Conservation (phyloP, 2,888 invertebrate species). For the Hypselothyrea guttata region DNA sequence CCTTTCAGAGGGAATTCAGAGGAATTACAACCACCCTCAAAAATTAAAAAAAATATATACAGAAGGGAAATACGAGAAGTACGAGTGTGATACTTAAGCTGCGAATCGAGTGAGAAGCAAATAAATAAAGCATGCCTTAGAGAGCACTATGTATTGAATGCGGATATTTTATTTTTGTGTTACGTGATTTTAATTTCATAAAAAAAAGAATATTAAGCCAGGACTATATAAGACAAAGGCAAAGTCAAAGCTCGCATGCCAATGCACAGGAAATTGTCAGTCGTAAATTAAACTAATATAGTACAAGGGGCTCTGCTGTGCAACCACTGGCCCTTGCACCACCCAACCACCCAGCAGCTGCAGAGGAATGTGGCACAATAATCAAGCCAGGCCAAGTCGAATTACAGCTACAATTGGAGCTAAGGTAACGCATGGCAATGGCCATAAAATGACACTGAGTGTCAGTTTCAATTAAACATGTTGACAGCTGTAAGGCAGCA, state of each 20-base stretch:
- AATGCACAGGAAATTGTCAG: conserved; percentile 35
- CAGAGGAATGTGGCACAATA: conserved; percentile 61
- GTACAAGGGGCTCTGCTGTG: conserved; percentile 47
- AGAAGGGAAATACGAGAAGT: no score
- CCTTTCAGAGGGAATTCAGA: conserved; percentile 13
- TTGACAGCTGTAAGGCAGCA: conserved; percentile 77
- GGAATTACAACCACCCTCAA: conserved; percentile 62
- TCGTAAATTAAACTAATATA: conserved; percentile 72
- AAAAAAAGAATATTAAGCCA: no score
- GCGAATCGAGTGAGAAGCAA: conserved; percentile 28
- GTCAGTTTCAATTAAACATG: conserved; percentile 80
- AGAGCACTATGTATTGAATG: no score
- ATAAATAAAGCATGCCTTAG: no score
- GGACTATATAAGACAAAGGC: no score
- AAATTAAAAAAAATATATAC: conserved; percentile 14
- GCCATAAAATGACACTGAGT: conserved; percentile 79
- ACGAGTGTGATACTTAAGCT: not conserved
- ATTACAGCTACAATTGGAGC: conserved; percentile 41
- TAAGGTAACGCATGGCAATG: conserved; percentile 72
- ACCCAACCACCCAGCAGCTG: conserved; percentile 2
- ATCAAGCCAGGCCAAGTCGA: conserved; percentile 63
- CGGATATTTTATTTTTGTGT: no score
- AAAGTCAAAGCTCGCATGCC: conserved; percentile 24
- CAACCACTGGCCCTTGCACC: no score
- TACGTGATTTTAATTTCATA: no score